Percentiles rank a stretch among this genome's conserved stretches.
These are phyloP conservation scores for Vannuccia rotundouncinata DNA, from an alignment of 2,888 invertebrate species.

Conservation along the genomic window DNA sequence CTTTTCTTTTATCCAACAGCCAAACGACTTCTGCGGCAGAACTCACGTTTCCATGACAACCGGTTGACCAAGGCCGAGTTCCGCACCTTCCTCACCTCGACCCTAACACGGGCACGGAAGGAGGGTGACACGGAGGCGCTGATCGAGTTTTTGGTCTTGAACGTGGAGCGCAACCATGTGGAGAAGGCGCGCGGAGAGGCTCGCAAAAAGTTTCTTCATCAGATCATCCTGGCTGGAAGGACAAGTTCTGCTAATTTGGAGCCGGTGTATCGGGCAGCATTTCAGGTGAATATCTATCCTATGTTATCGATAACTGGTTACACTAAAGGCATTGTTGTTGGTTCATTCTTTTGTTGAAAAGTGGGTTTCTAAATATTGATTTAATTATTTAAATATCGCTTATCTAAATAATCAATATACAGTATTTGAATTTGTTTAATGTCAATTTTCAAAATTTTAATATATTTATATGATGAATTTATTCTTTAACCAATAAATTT, in stretches of 20 bases:
- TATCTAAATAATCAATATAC: too few species aligned
- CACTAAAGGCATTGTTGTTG: too few species aligned
- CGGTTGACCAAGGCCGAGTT: conserved; percentile 52
- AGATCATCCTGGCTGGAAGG: conserved; percentile 51
- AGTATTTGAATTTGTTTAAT: too few species aligned
- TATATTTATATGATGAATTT: neutral
- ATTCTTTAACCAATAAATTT: too few species aligned
- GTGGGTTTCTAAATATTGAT: too few species aligned
- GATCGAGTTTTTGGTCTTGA: conserved; percentile 51
- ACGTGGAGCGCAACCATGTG: conserved; percentile 52
- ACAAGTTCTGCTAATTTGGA: conserved; percentile 52
- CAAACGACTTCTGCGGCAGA: conserved; percentile 44
- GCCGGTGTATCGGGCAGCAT: conserved; percentile 53
- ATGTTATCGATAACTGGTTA: too few species aligned
- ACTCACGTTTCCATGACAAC: conserved; percentile 46
- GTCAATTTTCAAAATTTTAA: too few species aligned
- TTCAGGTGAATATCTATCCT: conserved; percentile 46
- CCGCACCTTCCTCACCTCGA: conserved; percentile 48
- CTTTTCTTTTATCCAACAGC: too few species aligned
- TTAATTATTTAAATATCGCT: too few species aligned
- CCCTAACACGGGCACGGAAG: conserved; percentile 47
- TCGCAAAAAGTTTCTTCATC: conserved; percentile 55
- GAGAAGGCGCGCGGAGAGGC: conserved; percentile 54
- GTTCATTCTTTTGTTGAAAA: too few species aligned
- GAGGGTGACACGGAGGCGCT: conserved; percentile 50